These are phyloP conservation scores for Clunio marinus DNA, from an alignment of 2,888 invertebrate species.

Conservation along the genomic window DNA sequence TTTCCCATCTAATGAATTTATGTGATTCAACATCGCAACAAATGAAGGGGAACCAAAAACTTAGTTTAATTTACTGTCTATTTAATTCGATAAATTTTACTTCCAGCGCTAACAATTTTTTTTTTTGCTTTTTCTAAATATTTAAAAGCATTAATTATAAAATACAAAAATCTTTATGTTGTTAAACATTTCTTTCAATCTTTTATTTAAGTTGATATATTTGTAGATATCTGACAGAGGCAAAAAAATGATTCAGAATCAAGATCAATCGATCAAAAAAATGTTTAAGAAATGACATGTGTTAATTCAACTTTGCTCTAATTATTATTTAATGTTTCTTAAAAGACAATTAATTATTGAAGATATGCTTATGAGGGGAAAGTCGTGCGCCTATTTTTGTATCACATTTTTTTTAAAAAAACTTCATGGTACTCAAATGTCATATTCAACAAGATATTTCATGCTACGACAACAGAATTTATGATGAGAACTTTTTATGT, in stretches of 20 bases:
- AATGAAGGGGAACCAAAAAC: conserved; percentile 12
- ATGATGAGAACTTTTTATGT: conserved; percentile 28
- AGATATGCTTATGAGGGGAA: background rate
- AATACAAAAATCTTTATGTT: no score
- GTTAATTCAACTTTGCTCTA: background rate
- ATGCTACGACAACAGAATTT: conserved; percentile 8
- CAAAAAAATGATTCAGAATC: conserved; percentile 1
- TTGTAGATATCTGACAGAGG: no score
- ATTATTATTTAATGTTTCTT: conserved; percentile 26
- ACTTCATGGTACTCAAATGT: background rate
- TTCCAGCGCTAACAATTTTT: background rate
- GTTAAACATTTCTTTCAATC: no score
- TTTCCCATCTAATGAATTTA: conserved; percentile 5
- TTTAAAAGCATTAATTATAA: no score
- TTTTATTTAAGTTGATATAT: no score
- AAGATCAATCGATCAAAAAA: conserved; percentile 6
- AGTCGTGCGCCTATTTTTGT: conserved; percentile 9
- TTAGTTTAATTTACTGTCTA: conserved; percentile 16
- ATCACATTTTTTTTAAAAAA: conserved; percentile 7
- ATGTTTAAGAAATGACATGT: background rate
- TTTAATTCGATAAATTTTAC: conserved; percentile 7
- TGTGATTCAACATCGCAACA: conserved; percentile 13
- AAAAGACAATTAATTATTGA: conserved; percentile 22
- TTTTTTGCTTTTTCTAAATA: background rate
- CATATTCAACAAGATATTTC: conserved; percentile 9